Conservation (phyloP, 2,113 vertebrate species). For the Saccopteryx leptura region DNA sequence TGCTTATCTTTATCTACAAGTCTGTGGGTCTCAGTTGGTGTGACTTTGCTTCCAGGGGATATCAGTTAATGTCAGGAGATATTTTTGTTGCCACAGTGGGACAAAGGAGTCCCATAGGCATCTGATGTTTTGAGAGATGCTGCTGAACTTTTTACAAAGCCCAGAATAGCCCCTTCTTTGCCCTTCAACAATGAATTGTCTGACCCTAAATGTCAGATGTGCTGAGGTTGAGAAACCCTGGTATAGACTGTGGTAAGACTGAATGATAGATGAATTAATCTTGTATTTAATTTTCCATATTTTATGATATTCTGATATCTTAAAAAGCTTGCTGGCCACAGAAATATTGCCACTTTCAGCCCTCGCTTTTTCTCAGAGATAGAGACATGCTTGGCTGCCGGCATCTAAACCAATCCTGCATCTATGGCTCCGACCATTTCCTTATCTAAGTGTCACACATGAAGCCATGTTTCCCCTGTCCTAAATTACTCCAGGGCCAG, state of each 20-base stretch:
- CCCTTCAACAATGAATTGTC: neutral
- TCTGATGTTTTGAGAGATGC: neutral
- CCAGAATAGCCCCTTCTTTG: neutral
- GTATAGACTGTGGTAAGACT: neutral
- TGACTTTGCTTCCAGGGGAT: neutral
- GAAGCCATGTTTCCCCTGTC: neutral
- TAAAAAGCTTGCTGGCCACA: neutral
- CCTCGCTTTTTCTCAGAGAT: neutral
- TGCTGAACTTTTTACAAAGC: neutral
- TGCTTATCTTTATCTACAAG: neutral
- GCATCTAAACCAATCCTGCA: neutral
- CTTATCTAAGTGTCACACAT: neutral
- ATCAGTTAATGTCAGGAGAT: neutral
- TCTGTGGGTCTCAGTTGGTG: neutral
- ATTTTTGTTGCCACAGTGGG: neutral
- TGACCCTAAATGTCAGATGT: neutral
- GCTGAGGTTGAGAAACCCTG: neutral
- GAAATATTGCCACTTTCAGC: neutral
- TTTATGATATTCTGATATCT: neutral
- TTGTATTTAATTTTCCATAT: neutral
- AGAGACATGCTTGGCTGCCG: neutral
- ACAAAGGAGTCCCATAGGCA: neutral
- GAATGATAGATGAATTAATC: neutral
- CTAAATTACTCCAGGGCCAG: no score
- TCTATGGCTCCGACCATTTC: no score